A percentile compares a stretch with the other conserved stretches of the same genome.
phyloP scores from a whole-genome alignment of 2,113 vertebrate genomes.

The Aspiorhynchus laticeps region DNA sequence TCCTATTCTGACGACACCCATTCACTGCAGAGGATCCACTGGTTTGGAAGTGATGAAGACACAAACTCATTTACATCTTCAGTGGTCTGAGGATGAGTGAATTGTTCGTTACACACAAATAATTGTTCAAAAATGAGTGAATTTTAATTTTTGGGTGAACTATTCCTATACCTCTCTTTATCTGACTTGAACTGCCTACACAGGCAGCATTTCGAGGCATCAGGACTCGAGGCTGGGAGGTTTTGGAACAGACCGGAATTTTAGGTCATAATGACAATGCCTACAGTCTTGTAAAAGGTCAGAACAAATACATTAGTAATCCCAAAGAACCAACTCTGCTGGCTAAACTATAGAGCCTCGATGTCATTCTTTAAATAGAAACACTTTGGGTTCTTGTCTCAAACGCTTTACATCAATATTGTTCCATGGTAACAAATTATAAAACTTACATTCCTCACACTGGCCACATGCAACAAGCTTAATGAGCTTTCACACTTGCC shows the following conservation, averaged over 20 bases:
- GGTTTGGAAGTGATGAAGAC: neutral
- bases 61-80: too few relatives aligned
- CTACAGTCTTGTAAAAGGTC: neutral
- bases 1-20: too few relatives aligned
- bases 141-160: too few relatives aligned
- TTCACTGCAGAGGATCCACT: neutral
- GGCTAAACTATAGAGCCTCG: neutral
- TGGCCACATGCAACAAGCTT: slow-evolving; percentile 40
- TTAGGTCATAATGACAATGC: neutral
- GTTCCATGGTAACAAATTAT: slow-evolving; percentile 43
- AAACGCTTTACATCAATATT: neutral
- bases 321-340: neutral
- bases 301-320: neutral
- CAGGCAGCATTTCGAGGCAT: neutral
- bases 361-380: slow-evolving; percentile 6
- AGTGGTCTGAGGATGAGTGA: too few relatives aligned
- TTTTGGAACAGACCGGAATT: too few relatives aligned
- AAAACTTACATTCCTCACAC: slow-evolving; percentile 49
- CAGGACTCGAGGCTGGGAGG: too few relatives aligned
- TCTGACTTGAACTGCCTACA: neutral
- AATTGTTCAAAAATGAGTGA: too few relatives aligned
- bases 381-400: slow-evolving; percentile 1
- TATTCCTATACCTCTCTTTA: neutral
- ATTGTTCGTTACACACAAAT: too few relatives aligned
- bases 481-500: slow-evolving; percentile 47